Evolutionary conservation across 1,140 invertebrate species (phyloP).

Genomic region (Micrasema longulum): DNA sequence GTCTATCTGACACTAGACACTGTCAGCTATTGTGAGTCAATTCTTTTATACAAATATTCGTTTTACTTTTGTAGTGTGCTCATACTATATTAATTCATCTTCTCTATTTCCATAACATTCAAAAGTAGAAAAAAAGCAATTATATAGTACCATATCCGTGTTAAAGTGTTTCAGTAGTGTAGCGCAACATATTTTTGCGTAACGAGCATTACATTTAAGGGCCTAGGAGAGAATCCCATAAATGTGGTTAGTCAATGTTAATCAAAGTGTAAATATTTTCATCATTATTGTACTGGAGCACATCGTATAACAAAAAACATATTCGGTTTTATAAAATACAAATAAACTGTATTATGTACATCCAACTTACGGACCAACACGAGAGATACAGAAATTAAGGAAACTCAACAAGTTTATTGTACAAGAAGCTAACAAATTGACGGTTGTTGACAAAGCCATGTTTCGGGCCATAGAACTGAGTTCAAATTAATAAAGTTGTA

Average conservation of each 20-base stretch:
- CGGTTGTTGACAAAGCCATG: constrained; percentile 55
- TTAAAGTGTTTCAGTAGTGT: constrained; percentile 37
- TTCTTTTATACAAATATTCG: constrained; percentile 51
- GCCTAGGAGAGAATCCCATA: constrained; percentile 39
- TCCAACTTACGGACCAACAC: constrained; percentile 54
- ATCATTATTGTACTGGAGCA: constrained; percentile 44
- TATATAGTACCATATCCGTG: constrained; percentile 40
- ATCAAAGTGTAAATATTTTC: constrained; percentile 49
- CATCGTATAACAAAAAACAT: constrained; percentile 47
- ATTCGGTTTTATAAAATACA: constrained; percentile 31
- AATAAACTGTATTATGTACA: constrained; percentile 52
- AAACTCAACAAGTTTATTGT: constrained; percentile 52
- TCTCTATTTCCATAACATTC: constrained; percentile 10
- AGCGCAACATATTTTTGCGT: constrained; percentile 38
- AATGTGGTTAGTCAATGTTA: constrained; percentile 54
- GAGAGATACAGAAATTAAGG: constrained; percentile 49
- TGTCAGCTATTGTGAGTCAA: constrained; percentile 47
- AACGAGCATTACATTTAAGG: constrained; percentile 40
- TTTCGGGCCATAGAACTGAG: constrained; percentile 55
- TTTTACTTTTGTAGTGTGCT: constrained; percentile 46
- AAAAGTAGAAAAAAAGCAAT: constrained; percentile 42
- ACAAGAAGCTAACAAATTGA: constrained; percentile 55
- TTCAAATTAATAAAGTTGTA: constrained; percentile 54
- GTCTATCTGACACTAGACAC: constrained; percentile 33
- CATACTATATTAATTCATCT: constrained; percentile 29